Conservation (phyloP, 2,888 invertebrate species). For the Ferdinandea cuprea region DNA sequence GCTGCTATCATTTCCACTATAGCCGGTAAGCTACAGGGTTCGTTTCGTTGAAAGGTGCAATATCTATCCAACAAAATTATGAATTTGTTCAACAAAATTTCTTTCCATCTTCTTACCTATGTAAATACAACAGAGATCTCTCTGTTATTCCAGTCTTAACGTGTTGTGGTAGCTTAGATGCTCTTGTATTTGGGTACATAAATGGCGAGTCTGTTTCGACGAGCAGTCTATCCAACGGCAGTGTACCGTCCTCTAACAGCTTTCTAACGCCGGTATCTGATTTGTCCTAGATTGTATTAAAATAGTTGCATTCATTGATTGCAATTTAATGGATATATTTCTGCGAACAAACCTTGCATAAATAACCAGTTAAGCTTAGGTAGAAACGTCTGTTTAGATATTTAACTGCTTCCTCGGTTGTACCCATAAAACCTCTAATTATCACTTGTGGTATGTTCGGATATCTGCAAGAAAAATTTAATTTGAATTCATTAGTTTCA, state of each 20-base stretch:
- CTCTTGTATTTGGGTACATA: constrained; percentile 97
- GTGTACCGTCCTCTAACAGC: constrained; percentile 89
- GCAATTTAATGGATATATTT: not conserved
- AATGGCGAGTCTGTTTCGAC: constrained; percentile 98
- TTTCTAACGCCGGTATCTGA: constrained; percentile 94
- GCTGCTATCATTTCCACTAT: constrained; percentile 97
- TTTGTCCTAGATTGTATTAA: constrained; percentile 89
- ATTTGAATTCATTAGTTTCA: constrained; percentile 25
- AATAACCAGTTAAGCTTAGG: constrained; percentile 90
- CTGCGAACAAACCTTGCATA: constrained; percentile 80
- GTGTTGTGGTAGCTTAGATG: constrained; percentile 94
- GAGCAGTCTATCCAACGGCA: constrained; percentile 92
- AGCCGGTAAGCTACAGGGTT: constrained; percentile 96
- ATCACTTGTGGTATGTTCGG: constrained; percentile 89
- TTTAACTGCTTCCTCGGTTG: constrained; percentile 90
- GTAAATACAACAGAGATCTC: constrained; percentile 85
- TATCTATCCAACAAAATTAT: constrained; percentile 85
- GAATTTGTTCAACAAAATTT: not conserved
- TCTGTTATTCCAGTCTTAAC: constrained; percentile 94
- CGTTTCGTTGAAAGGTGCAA: constrained; percentile 97
- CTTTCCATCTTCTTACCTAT: constrained; percentile 78
- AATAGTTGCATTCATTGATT: not conserved
- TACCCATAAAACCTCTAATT: constrained; percentile 96
- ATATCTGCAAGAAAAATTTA: constrained; percentile 77
- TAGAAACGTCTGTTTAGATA: constrained; percentile 94